phyloP scores from a whole-genome alignment of 2,888 invertebrate species.

The Microchrysa polita region DNA sequence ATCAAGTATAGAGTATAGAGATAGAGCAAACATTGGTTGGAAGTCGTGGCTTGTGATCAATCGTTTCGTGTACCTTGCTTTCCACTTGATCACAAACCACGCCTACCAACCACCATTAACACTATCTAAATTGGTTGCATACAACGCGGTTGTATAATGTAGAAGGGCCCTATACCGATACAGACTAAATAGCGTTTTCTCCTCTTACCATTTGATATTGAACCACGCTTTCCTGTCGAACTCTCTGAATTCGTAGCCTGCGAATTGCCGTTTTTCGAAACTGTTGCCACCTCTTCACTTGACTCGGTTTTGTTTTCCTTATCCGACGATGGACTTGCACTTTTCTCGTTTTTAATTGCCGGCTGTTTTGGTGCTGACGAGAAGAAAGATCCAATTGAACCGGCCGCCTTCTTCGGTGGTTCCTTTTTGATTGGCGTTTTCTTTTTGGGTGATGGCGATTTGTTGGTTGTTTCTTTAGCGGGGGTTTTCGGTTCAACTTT shows the following conservation, averaged over 20 bases:
- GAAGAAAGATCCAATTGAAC: constrained; percentile 26
- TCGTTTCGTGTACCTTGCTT: too few species aligned
- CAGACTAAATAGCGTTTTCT: too few species aligned
- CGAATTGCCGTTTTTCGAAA: not conserved
- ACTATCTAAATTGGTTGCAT: too few species aligned
- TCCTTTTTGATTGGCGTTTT: constrained; percentile 22
- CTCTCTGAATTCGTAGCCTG: not conserved
- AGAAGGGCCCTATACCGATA: too few species aligned
- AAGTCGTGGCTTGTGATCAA: too few species aligned
- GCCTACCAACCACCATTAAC: too few species aligned
- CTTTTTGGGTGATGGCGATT: constrained; percentile 22
- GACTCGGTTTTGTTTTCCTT: not conserved
- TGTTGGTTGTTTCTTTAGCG: not conserved
- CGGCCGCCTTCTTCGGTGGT: constrained; percentile 4
- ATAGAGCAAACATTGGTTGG: too few species aligned
- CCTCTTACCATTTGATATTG: constrained; percentile 16
- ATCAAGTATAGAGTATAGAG: too few species aligned
- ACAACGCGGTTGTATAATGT: too few species aligned
- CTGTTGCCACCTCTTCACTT: not conserved
- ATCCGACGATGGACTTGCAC: not conserved
- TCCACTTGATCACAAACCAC: too few species aligned
- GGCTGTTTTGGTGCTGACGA: constrained; percentile 25
- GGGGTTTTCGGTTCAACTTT: constrained; percentile 26
- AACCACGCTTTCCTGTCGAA: constrained; percentile 21
- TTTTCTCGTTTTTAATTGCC: not conserved